Base-by-base conservation (phyloP, 2,113 vertebrate species). In the Brachypodius melanocephalos region DNA sequence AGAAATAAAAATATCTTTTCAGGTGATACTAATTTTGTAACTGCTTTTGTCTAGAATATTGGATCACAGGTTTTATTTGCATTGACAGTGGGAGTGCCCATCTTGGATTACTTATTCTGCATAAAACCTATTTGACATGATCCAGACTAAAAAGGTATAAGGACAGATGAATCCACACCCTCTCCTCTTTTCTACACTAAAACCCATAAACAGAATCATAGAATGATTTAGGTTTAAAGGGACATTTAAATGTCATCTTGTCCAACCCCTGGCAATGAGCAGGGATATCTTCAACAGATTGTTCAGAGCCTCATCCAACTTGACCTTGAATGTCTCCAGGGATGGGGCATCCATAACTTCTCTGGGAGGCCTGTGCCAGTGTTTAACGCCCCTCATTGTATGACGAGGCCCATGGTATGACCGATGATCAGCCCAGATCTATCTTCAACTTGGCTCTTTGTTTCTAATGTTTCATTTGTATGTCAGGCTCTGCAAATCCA, bases 161-260 rank as follows among this genome's bases (percentile, higher is more conserved):
- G 2, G 6, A 43, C 15, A 81, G 49, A 66, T 22, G 6, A 10
- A 38, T 26, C 13, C 6, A 52, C 0, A 0, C 5, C 8, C 22
- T 61, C 32, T 51, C 19, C 4, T 61, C 32, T 73, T 26, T 74
- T 55, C 54, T 59, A 19, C 14, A 32, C 10, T 61, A 38, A 73
- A 87, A 63, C 11, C 17, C 20, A 46, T 58, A 49, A 43, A n/a
- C 31, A 62, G 25, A 62, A 59, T 54, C 20, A 54, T 12, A 22
- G 46, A 61, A 61, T 4, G 5, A 14, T 54, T 48, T 34, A 14
- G 6, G 20, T 36, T 68, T 9, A n/a, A 54, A 75, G 20, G 20
- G 21, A 34, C 6, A 17, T 46, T 61, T 54, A 26, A 59, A 22
- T 45, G n/a, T 29, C 25, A 34, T 8, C 38, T 46, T 74, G 24